phyloP scores from a whole-genome alignment of 2,888 invertebrate genomes.

The Tipula confusa region DNA sequence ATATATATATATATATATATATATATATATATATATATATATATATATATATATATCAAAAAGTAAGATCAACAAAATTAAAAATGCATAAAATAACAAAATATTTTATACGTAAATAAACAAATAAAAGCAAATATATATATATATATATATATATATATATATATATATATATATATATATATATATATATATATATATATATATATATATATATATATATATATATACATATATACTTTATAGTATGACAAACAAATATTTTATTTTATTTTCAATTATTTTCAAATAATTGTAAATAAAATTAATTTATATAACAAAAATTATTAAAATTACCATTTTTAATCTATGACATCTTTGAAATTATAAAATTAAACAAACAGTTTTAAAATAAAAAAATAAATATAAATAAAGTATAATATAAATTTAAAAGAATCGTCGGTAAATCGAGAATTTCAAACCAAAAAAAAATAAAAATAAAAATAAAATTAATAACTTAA shows the following conservation, averaged over 20 bases:
- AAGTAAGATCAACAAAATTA: not conserved
- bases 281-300: not conserved
- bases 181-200: not conserved
- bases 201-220: not conserved
- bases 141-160: not conserved
- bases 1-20: not conserved
- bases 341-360: slow-evolving; percentile 20
- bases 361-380: slow-evolving; percentile 13
- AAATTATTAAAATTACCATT: slow-evolving; percentile 9
- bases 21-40: not conserved
- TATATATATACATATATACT: not conserved
- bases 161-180: not conserved
- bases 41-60: not conserved
- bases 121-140: not conserved
- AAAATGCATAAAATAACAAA: not conserved
- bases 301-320: not conserved
- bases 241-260: not conserved
- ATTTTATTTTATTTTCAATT: not conserved
- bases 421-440: not conserved
- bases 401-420: slow-evolving; percentile 1
- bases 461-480: not conserved
- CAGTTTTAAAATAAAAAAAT: not conserved
- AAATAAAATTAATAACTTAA: too few relatives aligned
- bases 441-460: slow-evolving; percentile 5
- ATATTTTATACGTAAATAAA: slow-evolving; percentile 5